Percentiles rank a stretch among this genome's conserved stretches.
phyloP scores from a whole-genome alignment of 2,797 vertebrate species.

The Gallirallus australis region DNA sequence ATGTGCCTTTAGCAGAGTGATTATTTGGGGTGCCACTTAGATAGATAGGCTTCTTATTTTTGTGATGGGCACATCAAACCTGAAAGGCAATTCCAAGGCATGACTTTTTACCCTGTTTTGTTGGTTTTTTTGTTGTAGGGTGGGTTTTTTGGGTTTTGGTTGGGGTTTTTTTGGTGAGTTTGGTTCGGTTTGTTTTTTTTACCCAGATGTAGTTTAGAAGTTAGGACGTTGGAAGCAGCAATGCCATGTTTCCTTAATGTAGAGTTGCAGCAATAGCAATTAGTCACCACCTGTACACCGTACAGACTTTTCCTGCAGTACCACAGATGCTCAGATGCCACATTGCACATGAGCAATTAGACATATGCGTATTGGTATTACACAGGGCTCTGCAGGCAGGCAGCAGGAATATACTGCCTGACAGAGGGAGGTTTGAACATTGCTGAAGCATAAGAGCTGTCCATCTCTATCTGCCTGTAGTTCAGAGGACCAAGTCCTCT shows the following conservation, averaged over 20 bases:
- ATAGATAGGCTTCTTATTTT: not conserved
- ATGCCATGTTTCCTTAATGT: not conserved
- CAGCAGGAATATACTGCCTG: not conserved
- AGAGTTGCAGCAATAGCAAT: not conserved
- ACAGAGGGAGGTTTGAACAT: not conserved
- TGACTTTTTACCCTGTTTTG: too few relatives aligned
- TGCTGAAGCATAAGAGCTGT: not conserved
- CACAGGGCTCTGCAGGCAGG: not conserved
- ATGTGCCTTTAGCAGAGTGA: not conserved
- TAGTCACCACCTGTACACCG: not conserved
- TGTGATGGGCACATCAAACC: not conserved
- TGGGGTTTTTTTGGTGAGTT: too few relatives aligned
- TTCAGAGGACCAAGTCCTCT: not conserved
- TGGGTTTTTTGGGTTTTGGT: too few relatives aligned
- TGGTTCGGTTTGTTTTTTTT: too few relatives aligned
- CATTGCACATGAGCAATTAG: not conserved
- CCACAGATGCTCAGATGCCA: not conserved
- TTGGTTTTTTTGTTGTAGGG: not conserved
- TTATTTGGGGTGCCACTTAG: not conserved
- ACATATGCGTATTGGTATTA: too few relatives aligned
- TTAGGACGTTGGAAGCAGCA: not conserved
- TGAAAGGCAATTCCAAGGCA: not conserved
- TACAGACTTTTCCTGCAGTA: not conserved
- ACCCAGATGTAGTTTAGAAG: not conserved
- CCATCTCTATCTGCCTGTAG: rapidly evolving